Conservation (phyloP, 2,888 invertebrate species). For the Sinohyriopsis cumingii region DNA sequence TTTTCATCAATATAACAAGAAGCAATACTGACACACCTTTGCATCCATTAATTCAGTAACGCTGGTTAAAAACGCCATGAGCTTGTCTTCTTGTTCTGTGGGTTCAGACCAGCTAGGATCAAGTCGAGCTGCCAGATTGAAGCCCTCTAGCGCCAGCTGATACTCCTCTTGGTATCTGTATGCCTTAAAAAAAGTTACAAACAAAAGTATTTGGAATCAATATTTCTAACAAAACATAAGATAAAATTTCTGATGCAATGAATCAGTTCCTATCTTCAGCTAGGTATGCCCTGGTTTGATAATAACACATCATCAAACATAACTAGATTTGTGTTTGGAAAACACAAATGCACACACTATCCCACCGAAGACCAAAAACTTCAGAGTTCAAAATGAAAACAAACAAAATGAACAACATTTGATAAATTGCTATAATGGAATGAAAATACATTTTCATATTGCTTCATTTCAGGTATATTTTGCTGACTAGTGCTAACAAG, state of each 20-base stretch:
- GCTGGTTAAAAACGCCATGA: conserved; percentile 79
- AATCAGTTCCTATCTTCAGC: background rate
- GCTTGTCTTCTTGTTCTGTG: conserved; percentile 76
- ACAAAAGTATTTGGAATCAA: background rate
- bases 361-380: too few species aligned
- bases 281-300: too few species aligned
- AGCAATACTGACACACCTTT: conserved; percentile 72
- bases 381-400: too few species aligned
- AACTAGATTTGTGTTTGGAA: too few species aligned
- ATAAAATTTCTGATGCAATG: background rate
- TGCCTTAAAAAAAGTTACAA: conserved; percentile 73
- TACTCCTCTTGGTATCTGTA: conserved; percentile 87
- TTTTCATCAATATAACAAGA: background rate
- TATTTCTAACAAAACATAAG: background rate
- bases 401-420: too few species aligned
- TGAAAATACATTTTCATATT: too few species aligned
- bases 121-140: conserved; percentile 79
- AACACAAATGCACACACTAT: too few species aligned
- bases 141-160: conserved; percentile 80
- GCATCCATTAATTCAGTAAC: conserved; percentile 79
- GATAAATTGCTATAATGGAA: too few species aligned
- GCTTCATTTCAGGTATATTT: too few species aligned
- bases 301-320: too few species aligned
- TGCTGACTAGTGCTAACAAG: too few species aligned
- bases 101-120: conserved; percentile 85